Base-by-base conservation (phyloP, 2,113 vertebrate species). In the Phylloscopus trochiloides region DNA sequence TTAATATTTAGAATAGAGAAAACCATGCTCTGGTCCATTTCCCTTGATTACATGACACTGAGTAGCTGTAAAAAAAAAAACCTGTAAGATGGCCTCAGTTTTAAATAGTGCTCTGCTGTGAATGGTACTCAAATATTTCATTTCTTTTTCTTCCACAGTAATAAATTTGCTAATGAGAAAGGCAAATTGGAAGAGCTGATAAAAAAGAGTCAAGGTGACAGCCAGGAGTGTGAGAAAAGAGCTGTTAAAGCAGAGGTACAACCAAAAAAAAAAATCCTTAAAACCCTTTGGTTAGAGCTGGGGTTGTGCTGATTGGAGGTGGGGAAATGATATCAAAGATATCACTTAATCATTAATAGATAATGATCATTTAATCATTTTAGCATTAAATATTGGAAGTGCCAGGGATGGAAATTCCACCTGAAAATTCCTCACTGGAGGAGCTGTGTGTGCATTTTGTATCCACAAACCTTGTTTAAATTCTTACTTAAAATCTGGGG, bases 121-220 rank as follows among this genome's bases (percentile, higher is more conserved):
- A 50, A 36, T 17, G 34, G 55, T n/a, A 18, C 43, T 85, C 32
- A 62, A 51, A 61, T 45, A 48, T 73, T 92, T 73, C 7, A 48
- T 65, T 43, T 87, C 15, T 90, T 76, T 68, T 91, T 76, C 59
- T 95, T 92, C 92, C 89, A 50, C 96, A 99, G 99, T 87, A 98
- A 98, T 75, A 97, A 98, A 77, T 97, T 97, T 59, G 98, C 98
- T 74, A 94, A 82, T 42, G 98, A 99, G 95, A 99, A 98, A 89
- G 91, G 97, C 85, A 98, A 98, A 94, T 68, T 98, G 91, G 99
- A 99, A 92, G 98, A 98, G 10, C 97, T 97, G 84, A 97, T 99
- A 67, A 97, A 97, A 43, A 98, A 98, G 92, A 97, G 86, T 52
- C 94, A 96, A 76, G 84, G 94, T 24, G 21, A 84, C 17, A 89